Percentiles rank a stretch among this genome's conserved stretches.
phyloP scores from a whole-genome alignment of 2,888 invertebrate genomes.

The Strigamia crassipes region DNA sequence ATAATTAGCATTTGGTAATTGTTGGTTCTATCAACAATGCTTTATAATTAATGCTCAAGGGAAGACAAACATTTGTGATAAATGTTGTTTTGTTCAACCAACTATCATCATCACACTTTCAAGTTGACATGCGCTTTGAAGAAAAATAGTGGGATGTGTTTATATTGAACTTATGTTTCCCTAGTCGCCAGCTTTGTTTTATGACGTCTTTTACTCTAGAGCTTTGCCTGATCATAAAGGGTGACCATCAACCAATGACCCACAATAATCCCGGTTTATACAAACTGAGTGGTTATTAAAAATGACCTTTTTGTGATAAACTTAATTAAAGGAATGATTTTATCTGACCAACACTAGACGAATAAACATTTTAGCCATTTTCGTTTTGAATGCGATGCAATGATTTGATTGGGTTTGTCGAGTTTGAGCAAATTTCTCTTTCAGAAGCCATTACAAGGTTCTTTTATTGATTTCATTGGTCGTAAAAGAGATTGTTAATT shows the following conservation, averaged over 20 bases:
- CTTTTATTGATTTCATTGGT: constrained; percentile 34
- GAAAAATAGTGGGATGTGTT: constrained; percentile 4
- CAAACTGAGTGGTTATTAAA: constrained; percentile 8
- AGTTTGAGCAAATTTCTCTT: constrained; percentile 29
- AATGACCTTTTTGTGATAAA: not conserved
- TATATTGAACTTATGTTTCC: constrained; percentile 35
- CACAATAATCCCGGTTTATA: not conserved
- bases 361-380: too few species aligned
- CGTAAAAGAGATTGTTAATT: constrained; percentile 38
- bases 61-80: not conserved
- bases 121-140: constrained; percentile 1
- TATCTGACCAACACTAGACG: not conserved
- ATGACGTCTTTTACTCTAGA: constrained; percentile 34
- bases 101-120: not conserved
- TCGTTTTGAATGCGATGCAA: not conserved
- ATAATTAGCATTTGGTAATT: too few species aligned
- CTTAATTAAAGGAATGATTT: not conserved
- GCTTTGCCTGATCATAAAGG: constrained; percentile 21
- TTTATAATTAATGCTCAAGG: too few species aligned
- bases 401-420: not conserved
- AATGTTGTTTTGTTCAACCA: not conserved
- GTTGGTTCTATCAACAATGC: too few species aligned
- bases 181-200: constrained; percentile 38
- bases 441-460: constrained; percentile 20
- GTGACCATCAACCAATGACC: constrained; percentile 32